These are phyloP conservation scores for Pilophorus perplexus DNA, from an alignment of 2,888 invertebrate species.

Conservation along the genomic window DNA sequence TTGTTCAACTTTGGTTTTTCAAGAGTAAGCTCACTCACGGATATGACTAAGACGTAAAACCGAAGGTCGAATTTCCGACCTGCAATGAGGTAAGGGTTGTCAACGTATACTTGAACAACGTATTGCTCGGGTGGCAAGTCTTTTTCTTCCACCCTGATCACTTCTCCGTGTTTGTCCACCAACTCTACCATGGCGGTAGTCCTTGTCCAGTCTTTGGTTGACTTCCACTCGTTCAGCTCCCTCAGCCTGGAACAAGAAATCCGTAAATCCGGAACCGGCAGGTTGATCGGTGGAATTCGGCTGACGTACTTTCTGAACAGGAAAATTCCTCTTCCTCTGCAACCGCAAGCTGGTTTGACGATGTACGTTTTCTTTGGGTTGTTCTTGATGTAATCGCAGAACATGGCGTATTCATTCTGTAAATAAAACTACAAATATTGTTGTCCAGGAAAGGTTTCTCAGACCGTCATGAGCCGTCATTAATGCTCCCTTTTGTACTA, in stretches of 20 bases:
- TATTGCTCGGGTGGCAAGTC: slow-evolving; percentile 51
- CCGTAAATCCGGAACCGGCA: background rate
- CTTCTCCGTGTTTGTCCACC: slow-evolving; percentile 27
- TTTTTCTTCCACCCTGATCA: slow-evolving; percentile 36
- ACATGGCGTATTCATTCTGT: slow-evolving; percentile 60
- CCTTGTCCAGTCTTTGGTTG: slow-evolving; percentile 47
- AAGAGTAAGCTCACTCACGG: slow-evolving; percentile 51
- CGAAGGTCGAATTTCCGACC: slow-evolving; percentile 64
- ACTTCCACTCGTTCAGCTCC: slow-evolving; percentile 52
- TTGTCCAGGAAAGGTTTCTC: background rate
- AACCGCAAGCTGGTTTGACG: slow-evolving; percentile 62
- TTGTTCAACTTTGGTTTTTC: background rate
- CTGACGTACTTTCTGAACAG: slow-evolving; percentile 56
- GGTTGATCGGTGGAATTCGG: no score
- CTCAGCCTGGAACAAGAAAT: slow-evolving; percentile 47
- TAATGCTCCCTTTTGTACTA: no score
- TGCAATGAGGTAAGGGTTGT: slow-evolving; percentile 60
- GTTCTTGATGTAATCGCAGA: slow-evolving; percentile 61
- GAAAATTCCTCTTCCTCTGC: slow-evolving; percentile 63
- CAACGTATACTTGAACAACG: slow-evolving; percentile 61
- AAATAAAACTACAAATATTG: slow-evolving; percentile 35
- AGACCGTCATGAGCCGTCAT: no score
- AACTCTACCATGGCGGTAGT: slow-evolving; percentile 28
- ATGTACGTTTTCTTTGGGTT: slow-evolving; percentile 62
- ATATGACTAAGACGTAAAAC: slow-evolving; percentile 61